phyloP scores from a whole-genome alignment of 1,140 invertebrate species.

The Pentalonia nigronervosa region DNA sequence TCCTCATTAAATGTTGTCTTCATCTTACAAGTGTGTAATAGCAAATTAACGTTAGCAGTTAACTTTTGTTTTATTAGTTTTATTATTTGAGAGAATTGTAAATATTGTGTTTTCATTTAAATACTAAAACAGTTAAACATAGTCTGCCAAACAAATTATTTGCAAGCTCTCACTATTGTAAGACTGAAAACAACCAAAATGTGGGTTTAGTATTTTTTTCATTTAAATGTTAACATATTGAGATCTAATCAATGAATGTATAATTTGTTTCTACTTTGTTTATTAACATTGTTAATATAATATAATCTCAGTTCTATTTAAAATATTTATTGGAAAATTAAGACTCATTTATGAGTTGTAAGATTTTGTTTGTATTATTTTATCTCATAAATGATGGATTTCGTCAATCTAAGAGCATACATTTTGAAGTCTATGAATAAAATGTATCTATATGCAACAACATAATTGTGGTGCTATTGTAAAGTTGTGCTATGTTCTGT shows the following conservation, averaged over 20 bases:
- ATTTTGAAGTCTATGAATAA: background rate
- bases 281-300: background rate
- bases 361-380: background rate
- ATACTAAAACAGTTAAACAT: background rate
- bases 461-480: too few relatives aligned
- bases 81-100: background rate
- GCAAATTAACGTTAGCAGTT: background rate
- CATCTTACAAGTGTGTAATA: background rate
- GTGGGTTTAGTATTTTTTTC: background rate
- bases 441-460: background rate
- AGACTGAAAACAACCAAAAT: background rate
- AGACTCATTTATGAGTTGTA: background rate
- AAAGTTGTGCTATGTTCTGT: background rate
- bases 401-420: background rate
- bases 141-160: background rate
- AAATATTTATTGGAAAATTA: background rate
- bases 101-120: background rate
- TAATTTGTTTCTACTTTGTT: background rate
- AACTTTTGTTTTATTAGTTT: background rate
- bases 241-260: background rate
- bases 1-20: background rate
- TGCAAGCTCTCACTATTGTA: background rate
- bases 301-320: background rate
- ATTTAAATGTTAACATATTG: background rate
- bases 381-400: background rate